These are phyloP conservation scores for Apodemus agrarius DNA, from an alignment of 2,797 vertebrate genomes.

Conservation along the genomic window DNA sequence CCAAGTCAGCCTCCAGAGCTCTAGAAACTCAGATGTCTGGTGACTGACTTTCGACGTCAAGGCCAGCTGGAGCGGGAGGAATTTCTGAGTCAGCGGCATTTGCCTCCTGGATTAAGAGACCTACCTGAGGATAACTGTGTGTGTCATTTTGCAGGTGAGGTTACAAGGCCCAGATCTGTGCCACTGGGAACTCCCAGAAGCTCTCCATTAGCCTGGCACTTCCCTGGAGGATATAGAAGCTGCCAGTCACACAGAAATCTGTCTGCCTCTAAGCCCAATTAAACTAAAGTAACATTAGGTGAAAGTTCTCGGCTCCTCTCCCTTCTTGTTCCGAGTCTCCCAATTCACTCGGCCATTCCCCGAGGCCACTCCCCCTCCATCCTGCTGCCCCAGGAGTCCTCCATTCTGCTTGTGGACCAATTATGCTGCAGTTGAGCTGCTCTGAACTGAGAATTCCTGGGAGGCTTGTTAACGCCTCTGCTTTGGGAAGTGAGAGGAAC, in stretches of 20 bases:
- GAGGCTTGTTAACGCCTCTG: constrained; percentile 69
- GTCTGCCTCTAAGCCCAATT: constrained; percentile 49
- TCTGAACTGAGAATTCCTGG: constrained; percentile 60
- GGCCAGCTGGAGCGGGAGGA: background rate
- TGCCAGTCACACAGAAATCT: background rate
- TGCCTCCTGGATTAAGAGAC: background rate
- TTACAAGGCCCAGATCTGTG: background rate
- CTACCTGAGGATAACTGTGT: background rate
- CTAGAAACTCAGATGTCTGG: background rate
- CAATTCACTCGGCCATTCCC: constrained; percentile 5
- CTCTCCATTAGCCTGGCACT: background rate
- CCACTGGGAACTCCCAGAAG: background rate
- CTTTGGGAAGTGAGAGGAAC: constrained; percentile 42
- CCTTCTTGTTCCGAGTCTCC: background rate
- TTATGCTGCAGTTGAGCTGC: constrained; percentile 34
- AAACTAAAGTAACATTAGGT: constrained; percentile 22
- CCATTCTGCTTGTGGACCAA: background rate
- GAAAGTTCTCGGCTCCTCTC: background rate
- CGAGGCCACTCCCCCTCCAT: background rate
- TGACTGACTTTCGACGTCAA: background rate
- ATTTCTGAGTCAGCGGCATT: background rate
- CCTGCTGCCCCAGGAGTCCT: constrained; percentile 40
- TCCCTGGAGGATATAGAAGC: constrained; percentile 28
- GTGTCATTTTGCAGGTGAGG: background rate
- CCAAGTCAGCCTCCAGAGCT: background rate